A percentile compares a stretch with the other conserved stretches of the same genome.
These are phyloP conservation scores for Tetramorium simillimum DNA, from an alignment of 1,140 invertebrate genomes.

Conservation along the genomic window DNA sequence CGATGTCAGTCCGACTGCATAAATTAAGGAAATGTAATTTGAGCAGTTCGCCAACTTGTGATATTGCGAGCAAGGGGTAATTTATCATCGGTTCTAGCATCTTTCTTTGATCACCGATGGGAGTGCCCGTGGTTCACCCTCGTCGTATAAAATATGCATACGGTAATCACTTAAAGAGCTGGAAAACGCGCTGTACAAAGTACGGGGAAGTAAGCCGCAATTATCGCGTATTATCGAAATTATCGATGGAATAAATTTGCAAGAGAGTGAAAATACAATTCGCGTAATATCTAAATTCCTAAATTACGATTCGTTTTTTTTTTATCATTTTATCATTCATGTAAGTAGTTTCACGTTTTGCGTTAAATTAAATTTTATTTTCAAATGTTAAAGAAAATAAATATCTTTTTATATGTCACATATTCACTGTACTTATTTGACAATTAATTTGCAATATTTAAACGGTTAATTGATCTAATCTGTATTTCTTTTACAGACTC, in stretches of 20 bases:
- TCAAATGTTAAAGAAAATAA: neutral
- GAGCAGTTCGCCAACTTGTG: constrained; percentile 50
- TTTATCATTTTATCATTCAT: neutral
- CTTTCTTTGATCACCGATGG: constrained; percentile 48
- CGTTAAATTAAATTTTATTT: neutral
- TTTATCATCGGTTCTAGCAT: constrained; percentile 14
- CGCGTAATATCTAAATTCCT: no score
- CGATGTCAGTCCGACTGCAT: constrained; percentile 52
- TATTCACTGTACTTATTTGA: neutral
- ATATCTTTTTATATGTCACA: neutral
- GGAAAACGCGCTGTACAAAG: constrained; percentile 8
- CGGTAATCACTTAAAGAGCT: constrained; percentile 51
- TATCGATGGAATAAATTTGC: constrained; percentile 20
- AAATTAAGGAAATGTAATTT: constrained; percentile 63
- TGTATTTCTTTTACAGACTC: neutral
- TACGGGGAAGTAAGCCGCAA: neutral
- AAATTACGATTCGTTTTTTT: neutral
- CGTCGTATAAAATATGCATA: constrained; percentile 56
- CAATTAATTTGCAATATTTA: neutral
- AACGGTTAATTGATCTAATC: neutral
- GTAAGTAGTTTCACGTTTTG: neutral
- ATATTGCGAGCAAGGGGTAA: constrained; percentile 37
- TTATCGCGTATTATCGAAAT: constrained; percentile 38
- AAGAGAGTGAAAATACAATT: neutral
- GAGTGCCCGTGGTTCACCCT: neutral